These are phyloP conservation scores for Aptenodytes patagonicus DNA, from an alignment of 2,113 vertebrate species.

Conservation along the genomic window DNA sequence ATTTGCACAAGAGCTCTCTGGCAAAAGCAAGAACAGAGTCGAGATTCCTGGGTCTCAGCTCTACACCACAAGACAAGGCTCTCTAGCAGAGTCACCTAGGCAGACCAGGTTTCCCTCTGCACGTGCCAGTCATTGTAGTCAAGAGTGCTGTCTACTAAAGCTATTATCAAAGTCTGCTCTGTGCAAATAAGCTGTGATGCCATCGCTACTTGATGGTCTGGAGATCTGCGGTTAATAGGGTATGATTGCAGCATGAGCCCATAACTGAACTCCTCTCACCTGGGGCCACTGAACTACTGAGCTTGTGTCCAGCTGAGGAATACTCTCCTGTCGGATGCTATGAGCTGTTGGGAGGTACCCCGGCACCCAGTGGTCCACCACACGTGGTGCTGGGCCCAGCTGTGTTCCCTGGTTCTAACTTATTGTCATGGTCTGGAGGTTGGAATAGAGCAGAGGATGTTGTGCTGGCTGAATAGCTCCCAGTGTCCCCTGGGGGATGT, in stretches of 20 bases:
- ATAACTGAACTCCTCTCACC: neutral
- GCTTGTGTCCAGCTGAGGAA: neutral
- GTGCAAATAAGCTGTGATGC: neutral
- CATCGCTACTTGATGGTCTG: neutral
- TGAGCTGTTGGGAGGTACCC: neutral
- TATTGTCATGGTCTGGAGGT: neutral
- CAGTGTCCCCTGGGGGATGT: neutral
- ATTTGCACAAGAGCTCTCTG: neutral
- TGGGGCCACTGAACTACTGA: neutral
- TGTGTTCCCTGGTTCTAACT: neutral
- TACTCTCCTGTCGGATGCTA: neutral
- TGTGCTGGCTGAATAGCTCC: neutral
- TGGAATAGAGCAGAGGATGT: neutral
- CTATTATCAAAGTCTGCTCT: neutral
- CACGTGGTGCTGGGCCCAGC: neutral
- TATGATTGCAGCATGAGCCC: neutral
- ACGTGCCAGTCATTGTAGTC: neutral
- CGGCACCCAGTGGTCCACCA: neutral
- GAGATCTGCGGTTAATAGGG: neutral
- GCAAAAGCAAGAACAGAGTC: neutral
- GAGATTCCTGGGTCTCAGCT: neutral
- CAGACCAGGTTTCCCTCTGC: neutral
- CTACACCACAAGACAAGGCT: neutral
- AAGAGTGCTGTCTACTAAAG: neutral
- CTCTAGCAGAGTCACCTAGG: neutral